phyloP scores from a whole-genome alignment of 2,888 invertebrate genomes.

The Zeuzera pyrina region DNA sequence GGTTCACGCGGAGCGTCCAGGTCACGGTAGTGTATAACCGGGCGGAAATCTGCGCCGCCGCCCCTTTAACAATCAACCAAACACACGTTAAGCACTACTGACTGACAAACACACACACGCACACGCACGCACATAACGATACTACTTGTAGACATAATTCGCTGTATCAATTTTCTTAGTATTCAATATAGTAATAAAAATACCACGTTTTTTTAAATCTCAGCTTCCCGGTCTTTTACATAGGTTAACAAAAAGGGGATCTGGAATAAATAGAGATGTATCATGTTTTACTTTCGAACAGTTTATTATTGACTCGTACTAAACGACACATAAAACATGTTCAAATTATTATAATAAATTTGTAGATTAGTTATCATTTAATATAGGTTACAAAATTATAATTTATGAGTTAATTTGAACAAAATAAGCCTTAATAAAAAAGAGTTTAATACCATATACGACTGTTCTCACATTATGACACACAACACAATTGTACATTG shows the following conservation, averaged over 20 bases:
- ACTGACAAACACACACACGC: neutral
- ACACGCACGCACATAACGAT: conserved; percentile 1
- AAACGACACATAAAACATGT: conserved; percentile 4
- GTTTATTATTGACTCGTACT: conserved; percentile 31
- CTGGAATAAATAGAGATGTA: conserved; percentile 22
- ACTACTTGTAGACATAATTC: neutral
- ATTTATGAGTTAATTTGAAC: no score
- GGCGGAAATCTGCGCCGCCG: conserved; percentile 85
- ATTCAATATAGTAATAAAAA: neutral
- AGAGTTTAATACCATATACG: no score
- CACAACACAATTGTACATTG: no score
- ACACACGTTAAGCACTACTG: neutral
- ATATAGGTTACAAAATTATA: no score
- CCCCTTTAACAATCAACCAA: conserved; percentile 77
- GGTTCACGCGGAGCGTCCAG: conserved; percentile 94
- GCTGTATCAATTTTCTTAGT: neutral
- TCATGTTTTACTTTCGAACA: conserved; percentile 23
- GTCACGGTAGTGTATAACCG: conserved; percentile 93
- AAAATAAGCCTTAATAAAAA: no score
- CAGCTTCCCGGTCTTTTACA: conserved; percentile 45
- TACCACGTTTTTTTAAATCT: conserved; percentile 26
- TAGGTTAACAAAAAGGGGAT: conserved; percentile 7
- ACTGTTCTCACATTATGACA: no score
- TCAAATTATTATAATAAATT: conserved; percentile 4
- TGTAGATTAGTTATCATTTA: no score